Base-by-base conservation (phyloP, 2,797 vertebrate genomes). In the Coccyzus lansbergi region DNA sequence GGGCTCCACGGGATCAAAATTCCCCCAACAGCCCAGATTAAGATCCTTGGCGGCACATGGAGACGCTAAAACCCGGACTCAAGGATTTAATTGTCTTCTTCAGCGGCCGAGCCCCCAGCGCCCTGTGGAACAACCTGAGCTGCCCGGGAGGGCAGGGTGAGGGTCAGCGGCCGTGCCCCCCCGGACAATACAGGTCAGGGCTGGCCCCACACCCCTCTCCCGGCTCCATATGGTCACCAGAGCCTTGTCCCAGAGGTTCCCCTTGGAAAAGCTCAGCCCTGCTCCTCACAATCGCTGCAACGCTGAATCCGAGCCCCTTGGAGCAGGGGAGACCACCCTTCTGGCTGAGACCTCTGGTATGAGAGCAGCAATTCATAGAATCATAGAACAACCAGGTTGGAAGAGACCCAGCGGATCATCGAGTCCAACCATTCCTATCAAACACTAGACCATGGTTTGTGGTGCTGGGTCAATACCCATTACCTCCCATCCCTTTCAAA, bases 31-130 rank as follows among this genome's bases (percentile, higher is more conserved):
- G 87, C 78, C 42, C 56, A 88, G 93, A 95, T 95, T 94, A 97
- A 96, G 96, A 96, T 65, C 91, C 94, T 96, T 69, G 70, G 83
- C 53, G 21, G 92, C 95, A 86, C 93, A 95, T 93, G 92, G 95
- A 95, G 95, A 80, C 70, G 28, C 75, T 96, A 90, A 95, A 90
- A 91, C 70, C 76, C 67, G 64, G 81, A 62, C 63, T 78, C 55
- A 77, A 79, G 86, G 83, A 89, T 94, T 94, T 88, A 71, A 94
- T 76, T 93, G 86, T 90, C 52, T 85, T n/a, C 20, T 79, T 86
- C 36, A 86, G 60, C 25, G 34, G 36, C 42, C n/a, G 65, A 75
- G 86, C 34, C 44, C 53, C 2, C 68, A 29, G 56, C 10, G 1
- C 68, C 38, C 48, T 0, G 3, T 46, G 70, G 58, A 83, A 94